Evolutionary conservation across 2,797 vertebrate species (phyloP), one percentile per base, ranked within the genome.

Genomic region (Rousettus madagascariensis): DNA sequence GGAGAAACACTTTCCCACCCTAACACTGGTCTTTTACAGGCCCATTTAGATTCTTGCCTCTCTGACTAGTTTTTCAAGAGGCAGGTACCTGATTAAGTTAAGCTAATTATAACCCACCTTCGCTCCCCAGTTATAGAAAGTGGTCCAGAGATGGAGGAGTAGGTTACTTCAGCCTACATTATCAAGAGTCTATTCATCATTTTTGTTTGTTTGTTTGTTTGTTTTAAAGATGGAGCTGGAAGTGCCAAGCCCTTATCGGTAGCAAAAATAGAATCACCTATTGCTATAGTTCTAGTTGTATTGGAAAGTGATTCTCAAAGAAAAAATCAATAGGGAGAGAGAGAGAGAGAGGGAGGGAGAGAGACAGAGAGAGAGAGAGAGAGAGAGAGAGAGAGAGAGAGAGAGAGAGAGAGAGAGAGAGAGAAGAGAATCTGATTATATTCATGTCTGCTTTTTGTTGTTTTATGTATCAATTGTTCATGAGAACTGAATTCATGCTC

Each of bases 401-500:
- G 30, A 38, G 3, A 15, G 46, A 63, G 41, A 53, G 5, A 72
- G 41, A 36, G 9, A 22, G 22, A 49, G 49, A 49, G 49, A 49
- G 49, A 49, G 49, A 49, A 49, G 15, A 49, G 49, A 49, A 49
- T 49, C n/a, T 75, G 9, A 53, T 83, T 63, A 24, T 57, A 91
- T 79, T 71, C 41, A 46, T 88, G 36, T 53, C 12, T 84, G 4
- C 4, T 68, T 86, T 77, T 89, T 55, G 12, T 59, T 72, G 24
- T 43, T 89, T 49, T 19, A 19, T 33, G 6, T 75, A 65, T 61
- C 53, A 69, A 2, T 80, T 51, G 9, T 74, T 91, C 41, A 33
- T 90, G 49, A 94, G 85, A 79, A n/a, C 26, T 55, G 13, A 79
- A 75, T 92, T 86, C 51, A 92, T 88, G 20, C 49, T 91, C 63